A percentile compares a stretch with the other conserved stretches of the same genome.
Conservation (phyloP, 1,140 invertebrate species). For the Formica exsecta region DNA sequence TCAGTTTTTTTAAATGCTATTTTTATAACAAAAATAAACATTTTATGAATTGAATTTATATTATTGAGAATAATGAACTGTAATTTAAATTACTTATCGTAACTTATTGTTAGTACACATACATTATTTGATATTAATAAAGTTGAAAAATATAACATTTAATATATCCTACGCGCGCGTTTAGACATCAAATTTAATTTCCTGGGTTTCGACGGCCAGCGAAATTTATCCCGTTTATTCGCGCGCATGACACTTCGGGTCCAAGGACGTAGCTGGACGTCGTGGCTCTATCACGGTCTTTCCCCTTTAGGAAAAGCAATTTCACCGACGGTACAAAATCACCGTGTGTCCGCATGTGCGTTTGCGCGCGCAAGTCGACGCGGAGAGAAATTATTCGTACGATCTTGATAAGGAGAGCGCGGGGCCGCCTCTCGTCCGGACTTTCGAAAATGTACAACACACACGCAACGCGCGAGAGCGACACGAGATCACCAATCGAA, state of each 20-base stretch:
- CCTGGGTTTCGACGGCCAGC: background rate
- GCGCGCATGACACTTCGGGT: background rate
- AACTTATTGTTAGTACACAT: background rate
- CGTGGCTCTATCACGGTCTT: background rate
- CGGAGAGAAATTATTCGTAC: conserved; percentile 56
- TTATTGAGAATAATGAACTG: background rate
- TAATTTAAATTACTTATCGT: background rate
- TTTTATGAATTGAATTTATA: background rate
- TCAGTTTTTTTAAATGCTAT: background rate
- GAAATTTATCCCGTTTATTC: background rate
- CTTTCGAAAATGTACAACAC: conserved; percentile 65
- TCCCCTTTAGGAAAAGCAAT: conserved; percentile 49
- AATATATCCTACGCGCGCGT: background rate
- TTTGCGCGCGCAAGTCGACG: background rate
- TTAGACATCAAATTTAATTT: conserved; percentile 4
- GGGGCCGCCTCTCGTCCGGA: conserved; percentile 62
- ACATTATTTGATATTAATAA: background rate
- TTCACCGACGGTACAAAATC: conserved; percentile 16
- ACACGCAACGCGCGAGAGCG: conserved; percentile 11
- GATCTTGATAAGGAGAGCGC: conserved; percentile 52
- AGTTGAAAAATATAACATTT: background rate
- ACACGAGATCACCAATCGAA: conserved; percentile 42
- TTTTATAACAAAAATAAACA: background rate
- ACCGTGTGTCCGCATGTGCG: background rate
- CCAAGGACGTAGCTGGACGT: background rate